Percentiles rank a stretch among this genome's conserved stretches.
Conservation (phyloP, 2,797 vertebrate genomes). For the Sebastes itinus region DNA sequence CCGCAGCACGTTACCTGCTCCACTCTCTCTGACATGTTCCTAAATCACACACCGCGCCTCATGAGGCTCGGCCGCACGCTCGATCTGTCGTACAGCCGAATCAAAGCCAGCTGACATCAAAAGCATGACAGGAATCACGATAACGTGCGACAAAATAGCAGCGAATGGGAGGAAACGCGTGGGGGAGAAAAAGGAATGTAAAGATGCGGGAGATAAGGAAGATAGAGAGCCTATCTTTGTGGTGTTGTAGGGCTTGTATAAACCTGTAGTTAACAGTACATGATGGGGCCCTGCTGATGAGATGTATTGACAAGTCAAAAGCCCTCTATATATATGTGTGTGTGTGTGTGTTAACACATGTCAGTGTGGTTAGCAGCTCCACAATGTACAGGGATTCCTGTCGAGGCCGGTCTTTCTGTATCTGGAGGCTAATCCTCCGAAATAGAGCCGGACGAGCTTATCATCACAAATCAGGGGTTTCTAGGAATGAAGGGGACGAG, state of each 20-base stretch:
- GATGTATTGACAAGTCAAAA: slow-evolving; percentile 39
- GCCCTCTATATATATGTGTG: too few relatives aligned
- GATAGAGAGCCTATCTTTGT: slow-evolving; percentile 1
- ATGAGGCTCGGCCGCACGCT: neutral
- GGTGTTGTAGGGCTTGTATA: slow-evolving; percentile 48
- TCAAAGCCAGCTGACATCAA: neutral
- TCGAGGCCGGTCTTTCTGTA: slow-evolving; percentile 2
- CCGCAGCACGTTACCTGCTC: neutral
- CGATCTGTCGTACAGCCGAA: neutral
- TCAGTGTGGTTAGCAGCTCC: slow-evolving; percentile 26
- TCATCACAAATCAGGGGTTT: slow-evolving; percentile 34
- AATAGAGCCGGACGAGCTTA: slow-evolving; percentile 10
- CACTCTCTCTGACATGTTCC: slow-evolving; percentile 33
- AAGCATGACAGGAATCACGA: neutral
- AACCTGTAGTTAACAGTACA: slow-evolving; percentile 32
- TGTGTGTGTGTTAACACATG: slow-evolving; percentile 9
- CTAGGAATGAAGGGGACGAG: slow-evolving; percentile 19
- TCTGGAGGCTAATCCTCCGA: slow-evolving; percentile 43
- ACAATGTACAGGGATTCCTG: slow-evolving; percentile 51
- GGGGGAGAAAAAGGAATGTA: neutral
- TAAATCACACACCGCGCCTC: neutral
- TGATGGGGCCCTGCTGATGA: slow-evolving; percentile 2
- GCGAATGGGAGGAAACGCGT: neutral
- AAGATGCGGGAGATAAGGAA: neutral
- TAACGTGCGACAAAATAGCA: neutral